Evolutionary conservation across 1,140 invertebrate species (phyloP), one percentile per base, ranked within the genome.

Genomic region (Halictus rubicundus): DNA sequence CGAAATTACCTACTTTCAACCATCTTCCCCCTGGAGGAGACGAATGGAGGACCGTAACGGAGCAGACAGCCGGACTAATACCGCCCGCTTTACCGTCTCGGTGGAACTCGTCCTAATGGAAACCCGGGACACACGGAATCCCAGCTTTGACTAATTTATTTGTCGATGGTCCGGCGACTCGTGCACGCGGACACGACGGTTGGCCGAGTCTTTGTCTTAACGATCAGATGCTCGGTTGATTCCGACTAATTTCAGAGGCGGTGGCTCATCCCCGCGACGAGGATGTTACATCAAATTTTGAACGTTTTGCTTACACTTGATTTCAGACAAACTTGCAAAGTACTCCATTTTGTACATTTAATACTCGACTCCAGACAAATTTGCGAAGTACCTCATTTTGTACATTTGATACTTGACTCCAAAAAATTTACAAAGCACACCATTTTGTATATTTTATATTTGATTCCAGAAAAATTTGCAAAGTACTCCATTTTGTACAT

Each of bases 1-100:
- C 82, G 78, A 84, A 77, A 85, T 85, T 84, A 81, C 59, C 82
- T 85, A 80, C 68, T 85, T 85, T 84, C 78, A 77, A 14, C 82
- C 59, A 72, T 83, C 73, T 84, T 84, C 64, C 59, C 78, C 49
- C 49, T 4, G 49, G 49, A 21, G 49, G 59, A 81, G 78, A 85
- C 76, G 78, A 85, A 85, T 84, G 68, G 78, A 54, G 23, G n/a
- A 10, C 54, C 14, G 57, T 61, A 84, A 42, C 14, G 57, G 37
- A 23, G 69, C 54, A 52, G 68, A 84, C 72, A 84, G 59, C 54
- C 61, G 68, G 73, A 42, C 78, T 72, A 80, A 80, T 84, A 76
- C 66, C 66, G 6, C 39, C 7, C 66, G 65, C 61, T 65, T 61
- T 59, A 25, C 27, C 63, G 71, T 69, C 52, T 49, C 61, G 21